Evolutionary conservation across 2,113 vertebrate species (phyloP).

Genomic region (western clawed frog (Xenopus tropicalis)): DNA sequence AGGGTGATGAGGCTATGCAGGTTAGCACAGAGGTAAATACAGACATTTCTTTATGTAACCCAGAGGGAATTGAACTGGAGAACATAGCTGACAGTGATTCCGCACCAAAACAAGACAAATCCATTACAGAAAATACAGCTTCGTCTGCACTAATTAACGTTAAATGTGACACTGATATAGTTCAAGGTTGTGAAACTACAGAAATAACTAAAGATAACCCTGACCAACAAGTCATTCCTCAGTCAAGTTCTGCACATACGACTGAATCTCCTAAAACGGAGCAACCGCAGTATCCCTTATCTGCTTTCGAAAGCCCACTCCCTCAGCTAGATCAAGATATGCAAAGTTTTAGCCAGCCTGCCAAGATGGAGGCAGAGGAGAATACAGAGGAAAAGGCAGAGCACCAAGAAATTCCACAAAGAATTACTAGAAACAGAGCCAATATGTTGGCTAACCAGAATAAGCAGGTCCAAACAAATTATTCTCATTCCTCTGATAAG

Average conservation of each 20-base stretch:
- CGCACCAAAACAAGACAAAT: constrained; percentile 55
- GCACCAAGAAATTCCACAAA: constrained; percentile 63
- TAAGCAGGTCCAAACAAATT: constrained; percentile 70
- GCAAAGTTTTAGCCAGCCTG: constrained; percentile 57
- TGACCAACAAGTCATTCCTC: constrained; percentile 52
- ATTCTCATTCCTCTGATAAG: constrained; percentile 67
- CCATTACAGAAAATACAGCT: constrained; percentile 49
- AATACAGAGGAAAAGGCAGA: constrained; percentile 70
- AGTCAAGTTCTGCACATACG: constrained; percentile 46
- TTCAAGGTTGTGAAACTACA: constrained; percentile 50
- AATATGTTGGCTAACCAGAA: constrained; percentile 65
- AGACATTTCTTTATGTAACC: not conserved
- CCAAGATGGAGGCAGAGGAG: constrained; percentile 69
- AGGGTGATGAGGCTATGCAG: not conserved
- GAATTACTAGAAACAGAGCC: constrained; percentile 71
- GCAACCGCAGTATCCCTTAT: constrained; percentile 54
- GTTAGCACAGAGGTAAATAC: not conserved
- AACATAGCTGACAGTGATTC: constrained; percentile 56
- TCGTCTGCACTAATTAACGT: constrained; percentile 52
- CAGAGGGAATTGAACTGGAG: constrained; percentile 11
- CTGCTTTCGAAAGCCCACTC: constrained; percentile 55
- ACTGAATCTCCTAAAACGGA: constrained; percentile 49
- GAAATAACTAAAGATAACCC: constrained; percentile 56
- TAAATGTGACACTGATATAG: constrained; percentile 52
- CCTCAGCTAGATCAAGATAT: constrained; percentile 56